Conservation (phyloP, 2,888 invertebrate species). For the Chrysolina haemoptera region DNA sequence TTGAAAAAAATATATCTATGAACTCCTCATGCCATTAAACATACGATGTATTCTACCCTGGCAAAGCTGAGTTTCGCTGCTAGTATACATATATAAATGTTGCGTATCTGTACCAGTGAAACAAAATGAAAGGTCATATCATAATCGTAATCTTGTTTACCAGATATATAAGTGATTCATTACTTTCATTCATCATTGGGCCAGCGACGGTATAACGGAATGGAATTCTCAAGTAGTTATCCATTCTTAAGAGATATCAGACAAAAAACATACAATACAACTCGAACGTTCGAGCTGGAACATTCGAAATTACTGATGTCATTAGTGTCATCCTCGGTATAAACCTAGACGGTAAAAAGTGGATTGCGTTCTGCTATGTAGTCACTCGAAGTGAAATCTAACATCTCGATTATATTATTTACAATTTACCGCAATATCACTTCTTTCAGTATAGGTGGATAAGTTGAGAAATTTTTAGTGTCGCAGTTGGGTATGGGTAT, state of each 20-base stretch:
- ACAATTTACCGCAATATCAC: conserved; percentile 1
- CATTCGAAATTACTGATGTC: conserved; percentile 20
- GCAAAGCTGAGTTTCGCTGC: too few species aligned
- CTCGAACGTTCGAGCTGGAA: conserved; percentile 14
- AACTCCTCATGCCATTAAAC: too few species aligned
- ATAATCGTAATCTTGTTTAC: conserved; percentile 22
- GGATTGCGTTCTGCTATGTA: conserved; percentile 15
- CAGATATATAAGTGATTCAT: conserved; percentile 23
- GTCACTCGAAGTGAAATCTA: conserved; percentile 13
- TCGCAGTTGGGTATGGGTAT: background rate
- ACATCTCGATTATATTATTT: conserved; percentile 16
- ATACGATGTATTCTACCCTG: too few species aligned
- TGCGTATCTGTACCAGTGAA: conserved; percentile 15
- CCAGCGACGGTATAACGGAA: conserved; percentile 16
- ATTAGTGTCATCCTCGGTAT: conserved; percentile 18
- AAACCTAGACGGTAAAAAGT: conserved; percentile 4
- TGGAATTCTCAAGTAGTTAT: conserved; percentile 17
- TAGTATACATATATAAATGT: background rate
- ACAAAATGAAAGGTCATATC: conserved; percentile 19
- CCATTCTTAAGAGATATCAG: conserved; percentile 23
- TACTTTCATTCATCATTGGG: conserved; percentile 20
- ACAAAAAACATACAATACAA: conserved; percentile 19
- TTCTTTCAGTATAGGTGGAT: background rate
- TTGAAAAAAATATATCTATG: too few species aligned
- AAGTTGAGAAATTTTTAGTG: background rate